A percentile compares a stretch with the other conserved stretches of the same genome.
Evolutionary conservation across 2,113 vertebrate genomes (phyloP).

Genomic region (Ailuropoda melanoleuca): DNA sequence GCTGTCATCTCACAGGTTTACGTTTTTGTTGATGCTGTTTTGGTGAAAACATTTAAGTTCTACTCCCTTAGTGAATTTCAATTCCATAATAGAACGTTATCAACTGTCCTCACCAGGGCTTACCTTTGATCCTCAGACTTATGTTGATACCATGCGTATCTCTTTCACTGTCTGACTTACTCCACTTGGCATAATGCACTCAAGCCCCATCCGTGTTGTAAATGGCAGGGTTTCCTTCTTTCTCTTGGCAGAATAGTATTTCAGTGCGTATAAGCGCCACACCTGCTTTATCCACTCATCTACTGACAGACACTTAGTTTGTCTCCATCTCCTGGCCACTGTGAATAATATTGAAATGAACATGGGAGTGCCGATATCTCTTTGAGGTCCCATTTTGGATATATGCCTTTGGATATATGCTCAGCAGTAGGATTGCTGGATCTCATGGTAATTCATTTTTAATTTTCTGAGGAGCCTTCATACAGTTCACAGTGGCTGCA

Average conservation of each 20-base stretch:
- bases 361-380: background rate
- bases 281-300: background rate
- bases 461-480: too few relatives aligned
- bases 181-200: background rate
- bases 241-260: background rate
- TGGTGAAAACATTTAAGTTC: background rate
- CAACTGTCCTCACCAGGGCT: background rate
- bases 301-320: too few relatives aligned
- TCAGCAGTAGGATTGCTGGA: background rate
- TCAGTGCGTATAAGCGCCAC: background rate
- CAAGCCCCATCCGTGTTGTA: background rate
- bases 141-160: background rate
- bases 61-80: background rate
- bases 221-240: background rate
- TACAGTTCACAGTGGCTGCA: background rate
- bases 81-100: background rate
- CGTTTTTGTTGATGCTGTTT: background rate
- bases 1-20: background rate
- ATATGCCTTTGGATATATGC: background rate
- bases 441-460: background rate
- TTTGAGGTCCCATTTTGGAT: background rate
- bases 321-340: background rate
- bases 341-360: background rate
- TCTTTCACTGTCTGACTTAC: background rate
- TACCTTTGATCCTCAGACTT: background rate